Conservation (phyloP, 2,113 vertebrate genomes). For the Naja naja region DNA sequence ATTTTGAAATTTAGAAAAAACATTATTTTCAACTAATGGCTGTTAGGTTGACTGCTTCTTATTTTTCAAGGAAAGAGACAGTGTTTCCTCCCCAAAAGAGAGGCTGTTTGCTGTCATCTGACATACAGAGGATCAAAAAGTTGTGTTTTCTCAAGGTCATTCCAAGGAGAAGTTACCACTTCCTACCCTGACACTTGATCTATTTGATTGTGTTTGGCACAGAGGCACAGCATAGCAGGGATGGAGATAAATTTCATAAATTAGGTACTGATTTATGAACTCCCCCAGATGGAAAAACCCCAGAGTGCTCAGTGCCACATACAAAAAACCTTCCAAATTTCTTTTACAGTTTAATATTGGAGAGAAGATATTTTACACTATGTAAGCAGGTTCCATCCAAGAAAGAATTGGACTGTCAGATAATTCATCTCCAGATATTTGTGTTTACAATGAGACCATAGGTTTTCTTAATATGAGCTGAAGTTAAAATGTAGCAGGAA, state of each 20-base stretch:
- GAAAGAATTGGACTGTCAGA: neutral
- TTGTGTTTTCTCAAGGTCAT: neutral
- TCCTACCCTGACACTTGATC: neutral
- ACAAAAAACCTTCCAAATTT: neutral
- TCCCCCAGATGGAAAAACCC: neutral
- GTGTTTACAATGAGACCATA: neutral
- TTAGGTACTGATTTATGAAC: neutral
- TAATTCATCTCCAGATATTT: neutral
- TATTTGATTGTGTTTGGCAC: neutral
- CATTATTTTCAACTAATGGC: neutral
- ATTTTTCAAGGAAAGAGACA: neutral
- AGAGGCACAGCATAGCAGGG: neutral
- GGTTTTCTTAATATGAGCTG: conserved; percentile 16
- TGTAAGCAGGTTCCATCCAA: neutral
- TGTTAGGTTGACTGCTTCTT: neutral
- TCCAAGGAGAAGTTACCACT: neutral
- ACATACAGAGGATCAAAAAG: neutral
- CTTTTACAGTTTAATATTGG: neutral
- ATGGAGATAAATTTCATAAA: neutral
- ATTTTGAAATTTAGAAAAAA: neutral
- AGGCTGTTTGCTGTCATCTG: neutral
- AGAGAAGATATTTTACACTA: neutral
- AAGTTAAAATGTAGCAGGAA: conserved; percentile 26
- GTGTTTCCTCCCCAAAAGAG: neutral
- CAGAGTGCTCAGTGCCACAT: neutral